These are phyloP conservation scores for Phylloscopus whistleri DNA, from an alignment of 2,113 vertebrate species.

Conservation along the genomic window DNA sequence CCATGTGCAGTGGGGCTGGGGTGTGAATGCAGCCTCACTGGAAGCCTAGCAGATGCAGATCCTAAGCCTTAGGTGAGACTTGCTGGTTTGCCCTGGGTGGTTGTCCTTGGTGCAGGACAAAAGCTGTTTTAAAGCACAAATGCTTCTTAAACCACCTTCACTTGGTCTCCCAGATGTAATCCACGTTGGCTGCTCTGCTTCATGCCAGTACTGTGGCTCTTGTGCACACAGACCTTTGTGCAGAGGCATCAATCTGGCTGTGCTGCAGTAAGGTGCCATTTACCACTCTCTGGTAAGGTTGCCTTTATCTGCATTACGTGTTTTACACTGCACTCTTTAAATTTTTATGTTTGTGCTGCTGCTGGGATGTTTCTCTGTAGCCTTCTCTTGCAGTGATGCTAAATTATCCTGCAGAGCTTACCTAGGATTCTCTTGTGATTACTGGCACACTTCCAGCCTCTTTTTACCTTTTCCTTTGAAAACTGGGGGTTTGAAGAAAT, in stretches of 20 bases:
- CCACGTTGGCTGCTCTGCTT: not conserved
- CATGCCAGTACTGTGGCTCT: not conserved
- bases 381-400: not conserved
- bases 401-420: not conserved
- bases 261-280: not conserved
- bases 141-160: not conserved
- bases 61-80: not conserved
- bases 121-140: not conserved
- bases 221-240: not conserved
- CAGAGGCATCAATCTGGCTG: not conserved
- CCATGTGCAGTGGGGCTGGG: not conserved
- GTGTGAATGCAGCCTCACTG: not conserved
- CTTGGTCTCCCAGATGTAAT: not conserved
- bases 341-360: not conserved
- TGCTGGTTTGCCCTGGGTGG: not conserved
- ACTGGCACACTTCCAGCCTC: not conserved
- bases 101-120: not conserved
- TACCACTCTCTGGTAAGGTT: not conserved
- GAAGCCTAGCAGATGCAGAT: not conserved
- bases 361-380: not conserved
- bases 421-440: not conserved
- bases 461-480: not conserved
- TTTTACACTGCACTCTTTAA: not conserved
- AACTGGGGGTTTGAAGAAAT: not conserved
- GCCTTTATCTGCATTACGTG: not conserved